These are phyloP conservation scores for Chionoecetes opilio DNA, from an alignment of 1,140 invertebrate genomes.

Conservation along the genomic window DNA sequence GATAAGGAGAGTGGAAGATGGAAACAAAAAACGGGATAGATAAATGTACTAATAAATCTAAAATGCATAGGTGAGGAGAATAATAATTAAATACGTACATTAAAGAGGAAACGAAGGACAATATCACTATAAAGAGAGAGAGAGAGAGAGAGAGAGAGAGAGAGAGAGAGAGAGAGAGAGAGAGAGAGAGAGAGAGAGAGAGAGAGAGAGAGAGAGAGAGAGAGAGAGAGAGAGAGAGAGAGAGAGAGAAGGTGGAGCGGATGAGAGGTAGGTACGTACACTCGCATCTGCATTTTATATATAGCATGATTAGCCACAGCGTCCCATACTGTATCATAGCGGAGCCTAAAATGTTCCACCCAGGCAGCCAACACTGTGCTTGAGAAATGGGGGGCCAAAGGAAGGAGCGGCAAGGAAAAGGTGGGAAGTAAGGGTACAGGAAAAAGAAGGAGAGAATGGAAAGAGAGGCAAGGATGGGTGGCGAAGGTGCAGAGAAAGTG, in stretches of 20 bases:
- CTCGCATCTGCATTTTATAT: conserved; percentile 56
- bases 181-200: conserved; percentile 34
- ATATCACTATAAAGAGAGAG: not conserved
- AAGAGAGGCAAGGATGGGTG: not conserved
- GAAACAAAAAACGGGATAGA: conserved; percentile 7
- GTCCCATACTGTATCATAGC: conserved; percentile 44
- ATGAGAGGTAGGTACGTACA: conserved; percentile 28
- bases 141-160: not conserved
- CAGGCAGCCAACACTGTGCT: not conserved
- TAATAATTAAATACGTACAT: not conserved
- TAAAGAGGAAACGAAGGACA: too few species aligned
- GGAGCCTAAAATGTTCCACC: not conserved
- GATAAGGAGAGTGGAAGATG: conserved; percentile 12
- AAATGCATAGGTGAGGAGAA: not conserved
- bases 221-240: not conserved
- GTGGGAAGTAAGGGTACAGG: not conserved
- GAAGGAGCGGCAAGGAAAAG: not conserved
- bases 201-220: conserved; percentile 22
- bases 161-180: conserved; percentile 16
- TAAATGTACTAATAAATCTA: not conserved
- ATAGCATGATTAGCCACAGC: conserved; percentile 55
- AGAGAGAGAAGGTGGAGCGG: not conserved
- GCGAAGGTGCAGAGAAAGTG: not conserved
- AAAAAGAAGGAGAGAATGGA: not conserved
- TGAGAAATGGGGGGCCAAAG: not conserved